phyloP scores from a whole-genome alignment of 2,888 invertebrate genomes.

The Standfussiana lucernea region DNA sequence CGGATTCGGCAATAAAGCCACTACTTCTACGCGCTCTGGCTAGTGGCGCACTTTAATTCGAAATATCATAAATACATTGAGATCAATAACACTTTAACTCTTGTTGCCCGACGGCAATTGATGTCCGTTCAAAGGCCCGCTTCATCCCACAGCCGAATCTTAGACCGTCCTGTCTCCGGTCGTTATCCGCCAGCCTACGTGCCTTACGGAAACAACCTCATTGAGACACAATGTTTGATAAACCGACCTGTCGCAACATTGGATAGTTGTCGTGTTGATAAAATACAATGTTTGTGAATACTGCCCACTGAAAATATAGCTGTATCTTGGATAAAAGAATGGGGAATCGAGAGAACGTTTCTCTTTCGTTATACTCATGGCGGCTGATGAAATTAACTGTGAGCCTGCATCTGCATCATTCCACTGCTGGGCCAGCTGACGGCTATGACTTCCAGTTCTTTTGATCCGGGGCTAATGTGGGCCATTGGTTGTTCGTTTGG shows the following conservation, averaged over 20 bases:
- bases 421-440: neutral
- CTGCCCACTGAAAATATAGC: slow-evolving; percentile 9
- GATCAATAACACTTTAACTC: slow-evolving; percentile 21
- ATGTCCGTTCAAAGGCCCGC: slow-evolving; percentile 14
- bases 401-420: neutral
- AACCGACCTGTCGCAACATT: slow-evolving; percentile 56
- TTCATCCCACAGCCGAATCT: slow-evolving; percentile 46
- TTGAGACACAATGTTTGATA: slow-evolving; percentile 68
- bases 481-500: neutral
- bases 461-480: neutral
- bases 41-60: neutral
- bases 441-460: neutral
- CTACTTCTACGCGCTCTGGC: neutral
- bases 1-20: neutral
- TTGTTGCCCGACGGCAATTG: slow-evolving; percentile 9
- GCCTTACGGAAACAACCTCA: slow-evolving; percentile 72
- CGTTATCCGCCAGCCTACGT: slow-evolving; percentile 65
- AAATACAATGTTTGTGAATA: slow-evolving; percentile 55
- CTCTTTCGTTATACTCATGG: neutral
- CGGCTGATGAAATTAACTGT: neutral
- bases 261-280: slow-evolving; percentile 61
- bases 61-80: neutral
- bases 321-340: neutral
- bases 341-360: neutral
- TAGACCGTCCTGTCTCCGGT: slow-evolving; percentile 42